These are phyloP conservation scores for Lasioglossum leucozonium DNA, from an alignment of 2,888 invertebrate species.

Conservation along the genomic window DNA sequence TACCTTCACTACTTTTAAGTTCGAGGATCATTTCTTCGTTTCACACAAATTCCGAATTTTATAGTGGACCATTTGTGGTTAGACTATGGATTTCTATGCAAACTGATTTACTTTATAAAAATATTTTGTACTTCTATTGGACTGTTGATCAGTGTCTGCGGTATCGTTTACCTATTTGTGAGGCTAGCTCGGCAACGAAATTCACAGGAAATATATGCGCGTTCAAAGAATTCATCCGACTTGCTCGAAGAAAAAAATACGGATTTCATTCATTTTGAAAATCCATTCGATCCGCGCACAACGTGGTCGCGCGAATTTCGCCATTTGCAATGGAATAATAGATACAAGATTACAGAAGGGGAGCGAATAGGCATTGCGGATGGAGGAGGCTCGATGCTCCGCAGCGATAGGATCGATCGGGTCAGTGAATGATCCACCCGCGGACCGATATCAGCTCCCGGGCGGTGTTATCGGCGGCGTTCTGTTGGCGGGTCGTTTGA, in stretches of 20 bases:
- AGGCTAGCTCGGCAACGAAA: too few species aligned
- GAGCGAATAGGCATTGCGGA: not conserved
- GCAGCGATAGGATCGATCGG: slow-evolving; percentile 69
- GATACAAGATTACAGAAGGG: slow-evolving; percentile 43
- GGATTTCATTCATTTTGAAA: not conserved
- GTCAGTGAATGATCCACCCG: slow-evolving; percentile 64
- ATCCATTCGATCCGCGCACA: slow-evolving; percentile 11
- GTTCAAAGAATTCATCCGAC: not conserved
- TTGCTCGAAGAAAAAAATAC: not conserved
- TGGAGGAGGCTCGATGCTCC: slow-evolving; percentile 40
- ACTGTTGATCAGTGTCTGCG: not conserved
- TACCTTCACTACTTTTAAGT: not conserved
- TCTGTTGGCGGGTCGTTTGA: slow-evolving; percentile 79
- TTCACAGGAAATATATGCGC: not conserved
- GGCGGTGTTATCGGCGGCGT: slow-evolving; percentile 67
- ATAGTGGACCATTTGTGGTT: not conserved
- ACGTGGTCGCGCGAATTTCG: slow-evolving; percentile 32
- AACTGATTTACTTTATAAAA: not conserved
- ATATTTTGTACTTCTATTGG: too few species aligned
- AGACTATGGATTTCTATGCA: not conserved
- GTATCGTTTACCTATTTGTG: too few species aligned
- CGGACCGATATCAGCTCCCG: slow-evolving; percentile 66
- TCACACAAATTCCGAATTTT: not conserved
- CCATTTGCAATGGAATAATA: slow-evolving; percentile 46
- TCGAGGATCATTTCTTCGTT: not conserved